phyloP scores from a whole-genome alignment of 2,888 invertebrate genomes.

The Thereva nobilitata region DNA sequence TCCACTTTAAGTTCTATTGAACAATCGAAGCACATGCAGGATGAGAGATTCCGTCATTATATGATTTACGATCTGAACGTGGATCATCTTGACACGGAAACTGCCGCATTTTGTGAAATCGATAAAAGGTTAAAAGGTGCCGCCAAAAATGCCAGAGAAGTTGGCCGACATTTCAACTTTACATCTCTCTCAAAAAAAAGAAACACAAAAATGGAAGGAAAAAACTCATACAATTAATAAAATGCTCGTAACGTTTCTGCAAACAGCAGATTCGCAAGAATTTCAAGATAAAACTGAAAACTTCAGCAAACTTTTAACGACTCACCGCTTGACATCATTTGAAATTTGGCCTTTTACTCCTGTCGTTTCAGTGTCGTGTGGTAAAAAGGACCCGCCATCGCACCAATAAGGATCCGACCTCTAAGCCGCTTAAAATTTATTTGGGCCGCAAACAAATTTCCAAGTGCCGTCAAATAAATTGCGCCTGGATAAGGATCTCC shows the following conservation, averaged over 20 bases:
- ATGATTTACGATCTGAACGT: too few species aligned
- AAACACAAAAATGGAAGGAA: too few species aligned
- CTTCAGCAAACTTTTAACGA: conserved; percentile 10
- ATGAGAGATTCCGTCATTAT: too few species aligned
- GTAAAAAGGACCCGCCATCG: neutral
- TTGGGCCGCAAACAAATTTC: conserved; percentile 18
- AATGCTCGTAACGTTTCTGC: neutral
- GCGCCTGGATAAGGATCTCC: conserved; percentile 12
- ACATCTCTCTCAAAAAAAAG: too few species aligned
- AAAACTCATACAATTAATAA: conserved; percentile 4
- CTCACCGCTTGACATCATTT: neutral
- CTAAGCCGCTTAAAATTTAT: conserved; percentile 22
- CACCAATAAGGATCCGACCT: neutral
- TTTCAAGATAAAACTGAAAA: conserved; percentile 1
- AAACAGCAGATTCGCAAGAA: neutral
- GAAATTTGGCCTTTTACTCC: neutral
- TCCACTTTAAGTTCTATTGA: too few species aligned
- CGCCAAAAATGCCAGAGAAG: too few species aligned
- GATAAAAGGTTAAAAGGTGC: too few species aligned
- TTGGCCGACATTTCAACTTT: too few species aligned
- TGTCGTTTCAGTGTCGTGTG: neutral
- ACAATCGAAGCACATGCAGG: too few species aligned
- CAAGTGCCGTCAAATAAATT: conserved; percentile 25
- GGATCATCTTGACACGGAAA: too few species aligned
- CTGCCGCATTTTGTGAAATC: too few species aligned